Percentiles rank a stretch among this genome's conserved stretches.
Conservation (phyloP, 2,888 invertebrate species). For the Oscheius sp. region DNA sequence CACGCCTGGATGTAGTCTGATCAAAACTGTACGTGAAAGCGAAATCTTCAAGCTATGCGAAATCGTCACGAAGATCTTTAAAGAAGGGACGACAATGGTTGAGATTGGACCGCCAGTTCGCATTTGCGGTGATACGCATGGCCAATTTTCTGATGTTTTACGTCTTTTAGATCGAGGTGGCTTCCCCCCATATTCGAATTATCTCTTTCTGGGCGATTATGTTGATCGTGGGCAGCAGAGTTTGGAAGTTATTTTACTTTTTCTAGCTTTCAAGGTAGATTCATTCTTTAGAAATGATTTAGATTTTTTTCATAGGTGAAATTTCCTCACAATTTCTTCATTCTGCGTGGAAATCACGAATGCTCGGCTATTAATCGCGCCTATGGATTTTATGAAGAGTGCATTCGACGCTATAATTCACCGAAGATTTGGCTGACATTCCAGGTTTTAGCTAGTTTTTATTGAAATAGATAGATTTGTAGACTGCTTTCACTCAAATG, state of each 20-base stretch:
- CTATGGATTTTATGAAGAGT: slow-evolving; percentile 21
- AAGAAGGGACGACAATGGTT: not conserved
- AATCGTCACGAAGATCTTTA: slow-evolving; percentile 38
- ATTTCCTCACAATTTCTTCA: slow-evolving; percentile 10
- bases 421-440: not conserved
- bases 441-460: not conserved
- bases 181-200: slow-evolving; percentile 58
- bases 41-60: slow-evolving; percentile 52
- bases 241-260: slow-evolving; percentile 53
- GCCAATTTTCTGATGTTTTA: slow-evolving; percentile 41
- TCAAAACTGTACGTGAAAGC: slow-evolving; percentile 45
- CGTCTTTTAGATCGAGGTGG: slow-evolving; percentile 55
- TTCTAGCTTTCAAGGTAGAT: slow-evolving; percentile 54
- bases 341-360: slow-evolving; percentile 19
- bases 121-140: slow-evolving; percentile 24
- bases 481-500: slow-evolving; percentile 33
- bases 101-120: slow-evolving; percentile 13
- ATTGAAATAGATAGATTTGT: not conserved
- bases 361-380: slow-evolving; percentile 16
- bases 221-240: slow-evolving; percentile 62
- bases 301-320: no score
- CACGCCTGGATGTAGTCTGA: slow-evolving; percentile 37
- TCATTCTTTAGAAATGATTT: no score
- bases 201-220: slow-evolving; percentile 63
- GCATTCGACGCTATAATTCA: slow-evolving; percentile 1